Evolutionary conservation across 2,888 invertebrate genomes (phyloP).

Genomic region (Luperina testacea): DNA sequence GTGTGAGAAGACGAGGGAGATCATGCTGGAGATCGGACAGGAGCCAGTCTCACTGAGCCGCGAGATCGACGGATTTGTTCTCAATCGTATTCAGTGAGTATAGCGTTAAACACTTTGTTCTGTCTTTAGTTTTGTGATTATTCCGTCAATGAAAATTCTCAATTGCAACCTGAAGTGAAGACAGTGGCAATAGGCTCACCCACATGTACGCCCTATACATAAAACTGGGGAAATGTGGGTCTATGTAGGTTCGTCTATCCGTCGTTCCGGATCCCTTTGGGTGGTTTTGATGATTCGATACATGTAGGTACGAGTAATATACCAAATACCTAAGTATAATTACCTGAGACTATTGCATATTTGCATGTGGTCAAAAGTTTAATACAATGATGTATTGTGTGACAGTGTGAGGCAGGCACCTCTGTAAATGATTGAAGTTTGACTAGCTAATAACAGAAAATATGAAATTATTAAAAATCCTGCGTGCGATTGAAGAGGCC

Average conservation of each 20-base stretch:
- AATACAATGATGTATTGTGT: neutral
- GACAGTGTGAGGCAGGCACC: neutral
- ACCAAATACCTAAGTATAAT: neutral
- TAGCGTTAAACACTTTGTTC: neutral
- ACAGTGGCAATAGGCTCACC: neutral
- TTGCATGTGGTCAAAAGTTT: neutral
- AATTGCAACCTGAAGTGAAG: neutral
- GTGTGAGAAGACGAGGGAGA: conserved; percentile 92
- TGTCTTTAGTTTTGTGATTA: neutral
- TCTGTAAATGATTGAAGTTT: neutral
- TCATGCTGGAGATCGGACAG: conserved; percentile 97
- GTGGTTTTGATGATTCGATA: neutral
- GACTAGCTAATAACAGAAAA: neutral
- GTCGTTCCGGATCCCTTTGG: neutral
- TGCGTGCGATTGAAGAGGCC: neutral
- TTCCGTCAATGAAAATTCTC: neutral
- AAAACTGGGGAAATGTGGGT: neutral
- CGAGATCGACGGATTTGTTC: conserved; percentile 97
- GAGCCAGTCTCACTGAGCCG: conserved; percentile 95
- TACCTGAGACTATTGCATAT: neutral
- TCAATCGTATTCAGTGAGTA: conserved; percentile 97
- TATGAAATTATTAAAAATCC: neutral
- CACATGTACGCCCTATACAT: neutral
- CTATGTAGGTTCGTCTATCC: too few species aligned
- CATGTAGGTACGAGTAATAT: neutral